Base-by-base conservation (phyloP, 2,888 invertebrate species). In the Sarcophaga rosellei region DNA sequence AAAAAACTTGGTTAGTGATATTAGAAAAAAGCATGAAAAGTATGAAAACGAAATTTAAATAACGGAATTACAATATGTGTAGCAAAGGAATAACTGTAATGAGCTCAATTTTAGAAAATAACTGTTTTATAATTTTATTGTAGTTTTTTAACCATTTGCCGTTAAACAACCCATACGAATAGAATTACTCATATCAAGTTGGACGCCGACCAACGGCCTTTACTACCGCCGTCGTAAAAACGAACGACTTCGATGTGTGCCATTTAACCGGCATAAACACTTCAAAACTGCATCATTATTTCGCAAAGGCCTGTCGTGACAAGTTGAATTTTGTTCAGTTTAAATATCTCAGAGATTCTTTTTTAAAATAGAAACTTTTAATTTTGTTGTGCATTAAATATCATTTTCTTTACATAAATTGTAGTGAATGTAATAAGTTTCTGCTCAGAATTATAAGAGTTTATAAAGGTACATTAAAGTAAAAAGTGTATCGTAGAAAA, bases 251-350 rank as follows among this genome's bases (percentile, higher is more conserved):
- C 2, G 53, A 53, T 53, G 5, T 53, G 15, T 53, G 17, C 17
- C 0, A 15, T 53, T 53, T 53, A 76, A 86, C 79, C 86, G 83
- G 82, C 63, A 85, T 82, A 80, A 86, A 80, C 70, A 80, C 69
- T 73, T 84, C 75, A 17, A 79, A 82, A 85, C 77, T 73, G 81
- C 85, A 86, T 84, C 85, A 86, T 84, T 86, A 72, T 84, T 86
- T 84, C 77, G 86, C 81, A 86, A 84, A 75, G 77, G 53, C 81
- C 62, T 81, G 81, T 81, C 78, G 81, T 81, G 78, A 70, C 72
- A 61, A 81, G 84, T 86, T 78, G 86, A 74, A 44, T 81, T 78
- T 35, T 21, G 66, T 63, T 20, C 6, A 65, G 17, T 53, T 66
- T 1, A 21, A 66, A 0, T 65, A n/a, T 20, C 15, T 35, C n/a